These are phyloP conservation scores for Potorous gilbertii DNA, from an alignment of 2,797 vertebrate species.

Conservation along the genomic window DNA sequence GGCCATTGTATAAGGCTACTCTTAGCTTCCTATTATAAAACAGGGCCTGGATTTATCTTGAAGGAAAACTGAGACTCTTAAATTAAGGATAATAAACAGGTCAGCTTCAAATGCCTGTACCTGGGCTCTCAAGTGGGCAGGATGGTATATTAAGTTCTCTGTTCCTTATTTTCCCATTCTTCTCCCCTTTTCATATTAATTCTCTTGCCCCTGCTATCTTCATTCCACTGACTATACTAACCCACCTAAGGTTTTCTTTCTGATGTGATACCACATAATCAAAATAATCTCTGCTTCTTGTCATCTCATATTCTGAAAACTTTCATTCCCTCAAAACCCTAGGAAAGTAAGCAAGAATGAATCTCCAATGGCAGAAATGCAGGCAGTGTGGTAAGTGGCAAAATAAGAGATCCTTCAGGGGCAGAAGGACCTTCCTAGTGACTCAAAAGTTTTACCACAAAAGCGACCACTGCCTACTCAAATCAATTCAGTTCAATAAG, in stretches of 20 bases:
- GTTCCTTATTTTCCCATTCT: not conserved
- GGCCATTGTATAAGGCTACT: not conserved
- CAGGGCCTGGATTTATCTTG: not conserved
- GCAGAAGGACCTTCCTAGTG: not conserved
- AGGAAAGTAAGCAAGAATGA: not conserved
- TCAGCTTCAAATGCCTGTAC: not conserved
- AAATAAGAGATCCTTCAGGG: not conserved
- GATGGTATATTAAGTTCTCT: not conserved
- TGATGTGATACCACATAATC: not conserved
- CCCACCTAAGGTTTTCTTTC: not conserved
- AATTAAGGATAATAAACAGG: not conserved
- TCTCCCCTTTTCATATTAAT: not conserved
- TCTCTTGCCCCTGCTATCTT: not conserved
- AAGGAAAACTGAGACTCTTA: slow-evolving; percentile 21
- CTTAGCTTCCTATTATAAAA: not conserved
- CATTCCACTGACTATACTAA: not conserved
- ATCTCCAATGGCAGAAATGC: not conserved
- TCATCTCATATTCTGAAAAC: not conserved
- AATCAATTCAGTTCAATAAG: not conserved
- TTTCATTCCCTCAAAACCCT: not conserved
- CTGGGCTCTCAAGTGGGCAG: not conserved
- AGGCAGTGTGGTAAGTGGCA: not conserved
- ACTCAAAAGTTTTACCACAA: not conserved
- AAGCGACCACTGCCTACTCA: not conserved
- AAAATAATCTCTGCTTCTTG: not conserved